Percentiles rank a stretch among this genome's conserved stretches.
Conservation (phyloP, 2,113 vertebrate species). For the Platycercus adscitus region DNA sequence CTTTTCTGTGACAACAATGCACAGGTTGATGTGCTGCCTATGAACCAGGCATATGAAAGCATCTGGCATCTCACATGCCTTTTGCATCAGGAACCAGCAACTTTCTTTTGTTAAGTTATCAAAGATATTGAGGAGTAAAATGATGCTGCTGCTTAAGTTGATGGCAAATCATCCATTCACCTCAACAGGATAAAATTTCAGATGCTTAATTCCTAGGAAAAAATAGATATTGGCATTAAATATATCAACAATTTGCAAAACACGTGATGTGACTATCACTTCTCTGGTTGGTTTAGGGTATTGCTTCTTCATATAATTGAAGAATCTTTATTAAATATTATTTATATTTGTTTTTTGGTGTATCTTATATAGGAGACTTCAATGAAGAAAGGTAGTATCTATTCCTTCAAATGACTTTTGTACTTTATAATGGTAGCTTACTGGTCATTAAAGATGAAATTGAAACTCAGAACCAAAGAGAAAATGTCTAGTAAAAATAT, state of each 20-base stretch:
- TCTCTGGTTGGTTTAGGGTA: background rate
- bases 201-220: background rate
- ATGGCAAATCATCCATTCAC: background rate
- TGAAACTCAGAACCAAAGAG: background rate
- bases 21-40: background rate
- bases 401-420: background rate
- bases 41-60: rapidly evolving
- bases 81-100: background rate
- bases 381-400: background rate
- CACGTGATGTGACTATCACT: background rate
- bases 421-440: background rate
- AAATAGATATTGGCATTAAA: background rate
- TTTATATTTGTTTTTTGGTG: background rate
- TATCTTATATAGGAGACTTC: background rate
- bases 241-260: background rate
- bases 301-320: background rate
- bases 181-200: background rate
- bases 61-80: background rate
- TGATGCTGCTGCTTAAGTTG: background rate
- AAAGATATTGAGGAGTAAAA: background rate
- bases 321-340: background rate
- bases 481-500: background rate
- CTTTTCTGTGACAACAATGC: background rate
- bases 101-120: background rate
- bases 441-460: background rate